Base-by-base conservation (phyloP, 2,797 vertebrate genomes). In the Tolypeutes matacus region DNA sequence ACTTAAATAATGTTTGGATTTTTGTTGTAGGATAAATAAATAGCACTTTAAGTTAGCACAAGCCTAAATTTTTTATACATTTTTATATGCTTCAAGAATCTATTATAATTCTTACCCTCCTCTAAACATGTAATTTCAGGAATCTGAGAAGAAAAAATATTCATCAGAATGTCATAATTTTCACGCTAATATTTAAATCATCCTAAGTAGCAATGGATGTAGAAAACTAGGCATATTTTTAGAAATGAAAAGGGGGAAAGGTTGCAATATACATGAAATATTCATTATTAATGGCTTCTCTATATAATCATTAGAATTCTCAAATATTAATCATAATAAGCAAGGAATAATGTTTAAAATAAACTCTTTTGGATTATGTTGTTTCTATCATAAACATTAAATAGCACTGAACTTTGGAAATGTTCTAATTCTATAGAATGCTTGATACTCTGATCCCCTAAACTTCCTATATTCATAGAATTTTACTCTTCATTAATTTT, bases 211-310 rank as follows among this genome's bases (percentile, higher is more conserved):
- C 25, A 46, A 46, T 46, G 46, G 7, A 46, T 46, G 46, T 46
- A 46, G 7, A 46, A 46, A 46, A 46, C 46, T 46, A 46, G 46
- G 46, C 46, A 46, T 46, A 46, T 46, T 46, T 8, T 46, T 6
- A 46, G 46, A 46, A 46, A 46, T 5, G 46, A 46, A 46, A 46
- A 46, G 46, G 46, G 46, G 46, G 8, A 46, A 11, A 46, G 8
- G 1, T 46, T 53, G 53, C 56, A 56, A 56, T 56, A 56, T 21
- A 56, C 20, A 87, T 75, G 17, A 34, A 83, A 14, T 53, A 53
- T 20, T 56, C 20, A 56, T 95, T 96, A 96, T 94, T 95, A 96
- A 96, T 87, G 20, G 10, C 18, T 83, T 96, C 42, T 92, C 67
- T 92, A 95, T 76, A n/a, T 21, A 90, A 67, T 80, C 82, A 95